phyloP scores from a whole-genome alignment of 2,113 vertebrate genomes.

The Coreoperca whiteheadi region DNA sequence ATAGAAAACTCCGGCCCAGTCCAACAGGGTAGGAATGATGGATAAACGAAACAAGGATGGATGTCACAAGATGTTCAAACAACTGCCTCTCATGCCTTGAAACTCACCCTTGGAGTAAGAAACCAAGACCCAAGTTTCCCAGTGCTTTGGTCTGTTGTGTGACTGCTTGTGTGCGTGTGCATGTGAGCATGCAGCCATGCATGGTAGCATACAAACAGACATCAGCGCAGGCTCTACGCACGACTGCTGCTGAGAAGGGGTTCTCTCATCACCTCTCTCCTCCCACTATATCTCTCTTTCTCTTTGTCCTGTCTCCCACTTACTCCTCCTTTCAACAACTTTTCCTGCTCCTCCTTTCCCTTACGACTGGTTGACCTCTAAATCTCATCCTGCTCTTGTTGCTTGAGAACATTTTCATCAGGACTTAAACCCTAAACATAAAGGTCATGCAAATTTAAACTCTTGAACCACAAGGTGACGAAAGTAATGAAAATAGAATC shows the following conservation, averaged over 20 bases:
- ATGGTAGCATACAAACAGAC: slow-evolving; percentile 63
- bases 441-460: background rate
- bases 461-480: background rate
- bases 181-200: slow-evolving; percentile 54
- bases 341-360: slow-evolving; percentile 34
- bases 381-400: background rate
- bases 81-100: slow-evolving; percentile 34
- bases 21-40: background rate
- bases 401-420: background rate
- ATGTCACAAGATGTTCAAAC: slow-evolving; percentile 47
- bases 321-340: slow-evolving; percentile 59
- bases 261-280: slow-evolving; percentile 66
- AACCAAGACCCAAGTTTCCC: slow-evolving; percentile 30
- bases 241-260: slow-evolving; percentile 63
- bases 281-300: slow-evolving; percentile 46
- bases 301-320: slow-evolving; percentile 40
- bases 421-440: background rate
- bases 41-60: slow-evolving; percentile 37
- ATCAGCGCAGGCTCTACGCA: slow-evolving; percentile 56
- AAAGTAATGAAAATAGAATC: slow-evolving; percentile 1
- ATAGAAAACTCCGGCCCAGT: background rate
- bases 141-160: slow-evolving; percentile 27
- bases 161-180: slow-evolving; percentile 47
- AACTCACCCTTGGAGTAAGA: slow-evolving; percentile 39
- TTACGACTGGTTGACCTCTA: background rate